phyloP scores from a whole-genome alignment of 1,140 invertebrate genomes.

The Copidosoma floridanum region DNA sequence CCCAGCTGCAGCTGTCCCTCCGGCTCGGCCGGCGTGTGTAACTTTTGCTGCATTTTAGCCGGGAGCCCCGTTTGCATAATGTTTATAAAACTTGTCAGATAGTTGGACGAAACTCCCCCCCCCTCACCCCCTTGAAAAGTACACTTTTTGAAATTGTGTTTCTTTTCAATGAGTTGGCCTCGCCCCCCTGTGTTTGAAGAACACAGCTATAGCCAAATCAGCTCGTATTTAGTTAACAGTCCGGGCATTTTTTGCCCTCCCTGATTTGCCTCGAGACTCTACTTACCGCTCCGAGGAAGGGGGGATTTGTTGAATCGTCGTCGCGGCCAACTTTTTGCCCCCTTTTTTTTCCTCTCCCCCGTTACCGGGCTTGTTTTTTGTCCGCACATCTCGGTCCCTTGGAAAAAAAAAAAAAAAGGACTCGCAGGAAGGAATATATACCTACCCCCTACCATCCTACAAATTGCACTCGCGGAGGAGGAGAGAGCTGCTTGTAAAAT shows the following conservation, averaged over 20 bases:
- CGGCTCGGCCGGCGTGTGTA: background rate
- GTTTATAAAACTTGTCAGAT: constrained; percentile 27
- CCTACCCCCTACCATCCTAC: too few species aligned
- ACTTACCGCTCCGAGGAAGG: background rate
- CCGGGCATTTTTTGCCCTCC: background rate
- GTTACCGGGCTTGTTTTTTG: too few species aligned
- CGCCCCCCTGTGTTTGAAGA: background rate
- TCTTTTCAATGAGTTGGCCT: constrained; percentile 25
- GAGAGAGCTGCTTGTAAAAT: background rate
- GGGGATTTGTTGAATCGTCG: constrained; percentile 17
- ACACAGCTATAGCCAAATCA: constrained; percentile 3
- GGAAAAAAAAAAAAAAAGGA: background rate
- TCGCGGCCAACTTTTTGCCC: background rate
- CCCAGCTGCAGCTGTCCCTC: background rate
- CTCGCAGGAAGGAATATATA: background rate
- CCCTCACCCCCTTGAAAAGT: constrained; percentile 12
- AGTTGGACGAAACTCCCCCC: constrained; percentile 10
- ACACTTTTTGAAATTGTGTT: constrained; percentile 27
- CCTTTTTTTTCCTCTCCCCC: background rate
- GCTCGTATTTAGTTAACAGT: constrained; percentile 9
- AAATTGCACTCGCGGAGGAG: background rate
- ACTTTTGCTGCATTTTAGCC: constrained; percentile 16
- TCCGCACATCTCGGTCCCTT: too few species aligned
- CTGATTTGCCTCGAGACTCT: too few species aligned
- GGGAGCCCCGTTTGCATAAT: constrained; percentile 22